These are phyloP conservation scores for Sphecodes monilicornis DNA, from an alignment of 2,888 invertebrate genomes.

Conservation along the genomic window DNA sequence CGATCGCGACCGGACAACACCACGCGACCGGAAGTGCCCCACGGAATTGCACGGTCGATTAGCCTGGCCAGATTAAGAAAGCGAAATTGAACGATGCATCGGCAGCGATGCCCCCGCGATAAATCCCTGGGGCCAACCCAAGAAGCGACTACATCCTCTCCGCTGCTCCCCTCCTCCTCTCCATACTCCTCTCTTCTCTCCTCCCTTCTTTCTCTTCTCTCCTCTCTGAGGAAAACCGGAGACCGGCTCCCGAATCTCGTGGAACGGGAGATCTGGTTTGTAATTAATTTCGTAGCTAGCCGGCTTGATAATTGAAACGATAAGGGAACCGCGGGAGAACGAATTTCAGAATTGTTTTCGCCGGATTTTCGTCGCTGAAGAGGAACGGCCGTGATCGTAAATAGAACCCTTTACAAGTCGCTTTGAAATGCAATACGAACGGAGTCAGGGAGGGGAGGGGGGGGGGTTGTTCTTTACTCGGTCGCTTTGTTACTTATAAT, in stretches of 20 bases:
- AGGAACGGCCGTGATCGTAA: constrained; percentile 2
- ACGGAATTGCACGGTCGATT: constrained; percentile 68
- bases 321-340: constrained; percentile 31
- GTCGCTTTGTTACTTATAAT: neutral
- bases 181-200: too few relatives aligned
- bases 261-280: constrained; percentile 24
- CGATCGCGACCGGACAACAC: neutral
- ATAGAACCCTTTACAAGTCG: neutral
- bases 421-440: neutral
- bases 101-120: constrained; percentile 36
- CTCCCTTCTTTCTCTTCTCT: neutral
- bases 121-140: constrained; percentile 5
- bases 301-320: constrained; percentile 58
- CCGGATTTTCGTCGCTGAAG: neutral
- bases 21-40: neutral
- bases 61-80: constrained; percentile 72
- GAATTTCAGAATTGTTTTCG: constrained; percentile 42
- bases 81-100: constrained; percentile 69
- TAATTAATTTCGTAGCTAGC: constrained; percentile 55
- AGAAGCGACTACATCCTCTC: neutral
- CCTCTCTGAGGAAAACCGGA: neutral
- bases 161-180: too few relatives aligned
- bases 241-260: neutral
- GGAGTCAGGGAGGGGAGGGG: too few relatives aligned
- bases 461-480: neutral